Conservation (phyloP, 2,113 vertebrate species). For the Asarcornis scutulata region DNA sequence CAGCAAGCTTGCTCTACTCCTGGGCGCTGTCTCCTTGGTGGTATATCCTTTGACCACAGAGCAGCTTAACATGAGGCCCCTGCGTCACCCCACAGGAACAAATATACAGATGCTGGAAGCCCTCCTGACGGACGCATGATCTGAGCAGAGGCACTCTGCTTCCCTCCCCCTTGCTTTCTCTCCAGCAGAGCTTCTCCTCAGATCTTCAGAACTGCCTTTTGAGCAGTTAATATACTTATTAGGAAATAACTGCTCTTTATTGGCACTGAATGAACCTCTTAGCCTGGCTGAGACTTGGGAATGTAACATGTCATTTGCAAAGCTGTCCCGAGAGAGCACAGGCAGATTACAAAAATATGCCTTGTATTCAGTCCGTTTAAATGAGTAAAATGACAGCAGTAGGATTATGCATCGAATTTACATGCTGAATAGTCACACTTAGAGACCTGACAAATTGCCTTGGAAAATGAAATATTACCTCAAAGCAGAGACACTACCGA, state of each 20-base stretch:
- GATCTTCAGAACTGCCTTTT: background rate
- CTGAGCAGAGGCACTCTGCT: background rate
- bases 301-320: conserved; percentile 55
- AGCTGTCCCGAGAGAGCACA: conserved; percentile 41
- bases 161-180: fast-evolving
- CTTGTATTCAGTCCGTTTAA: conserved; percentile 28
- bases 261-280: conserved; percentile 35
- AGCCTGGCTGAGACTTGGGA: conserved; percentile 25
- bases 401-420: conserved; percentile 20
- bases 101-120: fast-evolving
- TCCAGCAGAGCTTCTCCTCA: background rate
- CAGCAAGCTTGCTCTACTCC: background rate
- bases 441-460: conserved; percentile 17
- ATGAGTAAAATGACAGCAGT: background rate
- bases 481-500: background rate
- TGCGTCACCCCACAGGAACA: background rate
- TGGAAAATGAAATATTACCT: conserved; percentile 39
- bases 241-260: conserved; percentile 63
- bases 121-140: fast-evolving
- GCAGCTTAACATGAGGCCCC: background rate
- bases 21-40: background rate
- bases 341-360: conserved; percentile 45
- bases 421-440: background rate
- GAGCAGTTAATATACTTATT: conserved; percentile 61
- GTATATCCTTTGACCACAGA: background rate